Evolutionary conservation across 2,797 vertebrate species (phyloP).

Genomic region (Hippoglossus hippoglossus): DNA sequence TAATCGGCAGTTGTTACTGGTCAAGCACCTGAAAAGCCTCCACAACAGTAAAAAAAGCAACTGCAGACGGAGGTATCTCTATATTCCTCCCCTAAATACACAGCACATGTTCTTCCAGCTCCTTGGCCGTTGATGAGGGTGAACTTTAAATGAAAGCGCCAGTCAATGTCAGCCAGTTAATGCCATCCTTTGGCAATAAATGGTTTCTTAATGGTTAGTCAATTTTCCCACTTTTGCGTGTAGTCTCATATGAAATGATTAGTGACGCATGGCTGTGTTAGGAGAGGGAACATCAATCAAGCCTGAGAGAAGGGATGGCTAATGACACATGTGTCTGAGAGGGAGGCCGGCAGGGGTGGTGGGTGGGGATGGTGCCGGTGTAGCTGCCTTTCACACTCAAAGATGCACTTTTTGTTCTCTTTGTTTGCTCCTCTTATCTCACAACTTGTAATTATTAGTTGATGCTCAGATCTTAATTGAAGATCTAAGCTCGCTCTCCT

Average conservation of each 20-base stretch:
- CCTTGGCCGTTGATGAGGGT: constrained; percentile 39
- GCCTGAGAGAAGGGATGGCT: constrained; percentile 69
- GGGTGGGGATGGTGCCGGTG: constrained; percentile 10
- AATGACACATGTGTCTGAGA: constrained; percentile 70
- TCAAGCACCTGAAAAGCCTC: constrained; percentile 17
- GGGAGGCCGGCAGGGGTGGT: constrained; percentile 37
- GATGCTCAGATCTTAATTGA: not conserved
- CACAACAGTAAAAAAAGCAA: constrained; percentile 5
- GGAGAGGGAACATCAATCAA: constrained; percentile 75
- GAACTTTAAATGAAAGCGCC: constrained; percentile 63
- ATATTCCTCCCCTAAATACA: constrained; percentile 17
- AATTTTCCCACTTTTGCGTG: constrained; percentile 67
- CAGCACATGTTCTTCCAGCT: constrained; percentile 6
- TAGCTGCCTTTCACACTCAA: constrained; percentile 45
- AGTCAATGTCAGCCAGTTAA: constrained; percentile 70
- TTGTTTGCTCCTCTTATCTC: constrained; percentile 46
- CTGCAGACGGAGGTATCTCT: constrained; percentile 21
- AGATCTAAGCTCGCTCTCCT: not conserved
- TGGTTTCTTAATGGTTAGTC: constrained; percentile 76
- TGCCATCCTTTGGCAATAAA: constrained; percentile 67
- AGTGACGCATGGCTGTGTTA: constrained; percentile 73
- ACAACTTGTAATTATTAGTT: constrained; percentile 50
- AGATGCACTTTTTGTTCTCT: constrained; percentile 45
- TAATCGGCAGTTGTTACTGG: constrained; percentile 20
- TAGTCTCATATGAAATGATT: constrained; percentile 78